Evolutionary conservation across 2,888 invertebrate genomes (phyloP), one percentile per base, ranked within the genome.

Genomic region (Drosophila nr. fundita): DNA sequence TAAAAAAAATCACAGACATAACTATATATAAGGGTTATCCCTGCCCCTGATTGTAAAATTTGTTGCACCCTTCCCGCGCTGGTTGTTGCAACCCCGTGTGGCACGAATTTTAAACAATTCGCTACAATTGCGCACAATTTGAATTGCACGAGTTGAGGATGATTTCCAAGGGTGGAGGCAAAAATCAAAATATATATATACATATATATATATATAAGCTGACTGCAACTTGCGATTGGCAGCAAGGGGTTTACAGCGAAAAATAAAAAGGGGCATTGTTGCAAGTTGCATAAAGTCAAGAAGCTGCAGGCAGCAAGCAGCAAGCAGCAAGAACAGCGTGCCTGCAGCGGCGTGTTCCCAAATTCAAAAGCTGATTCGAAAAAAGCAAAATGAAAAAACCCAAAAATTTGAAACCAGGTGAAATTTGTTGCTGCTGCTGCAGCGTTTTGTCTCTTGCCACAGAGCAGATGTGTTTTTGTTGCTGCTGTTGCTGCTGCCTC

Each of bases 81-180:
- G 13, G n/a, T 29, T 32, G 45, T 15, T 24, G 60, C 68, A 68
- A 73, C 81, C 72, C 69, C 67, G 54, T 69, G 55, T 61, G 55
- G 61, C 57, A 61, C 27, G 52, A 42, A 74, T 68, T 83, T 83
- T 75, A 58, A 78, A 78, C 89, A 86, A 87, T 85, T 87, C 83
- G 90, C 76, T 82, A 85, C 86, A 89, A 76, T 87, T 80, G 68
- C 34, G 66, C 72, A 72, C 88, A 74, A 76, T 82, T 85, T 75
- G 42, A 48, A 73, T 82, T 83, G 85, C 87, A 87, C 79, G 82
- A 83, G 82, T 69, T 68, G 74, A 64, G 82, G 69, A 76, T 83
- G 68, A 76, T 79, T 88, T 61, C 18, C 49, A 68, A 40, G 70
- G 67, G 49, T 38, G 29, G 27, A 24, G 30, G 15, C 24, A 57